Conservation (phyloP, 2,888 invertebrate genomes). For the Epistrophe eligans region DNA sequence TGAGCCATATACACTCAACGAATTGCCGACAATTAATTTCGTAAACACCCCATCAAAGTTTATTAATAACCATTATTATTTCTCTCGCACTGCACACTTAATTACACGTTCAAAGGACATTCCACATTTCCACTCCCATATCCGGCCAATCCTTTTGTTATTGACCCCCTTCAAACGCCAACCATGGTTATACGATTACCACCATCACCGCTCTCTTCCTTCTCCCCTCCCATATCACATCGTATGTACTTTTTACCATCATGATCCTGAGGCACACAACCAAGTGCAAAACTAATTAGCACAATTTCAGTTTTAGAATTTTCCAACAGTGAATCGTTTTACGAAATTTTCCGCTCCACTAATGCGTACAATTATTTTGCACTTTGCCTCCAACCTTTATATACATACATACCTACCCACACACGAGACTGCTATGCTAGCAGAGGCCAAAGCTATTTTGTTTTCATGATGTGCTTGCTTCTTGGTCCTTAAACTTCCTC, state of each 20-base stretch:
- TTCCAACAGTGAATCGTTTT: conserved; percentile 68
- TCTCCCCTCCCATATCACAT: neutral
- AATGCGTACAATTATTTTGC: conserved; percentile 74
- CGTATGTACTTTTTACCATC: conserved; percentile 5
- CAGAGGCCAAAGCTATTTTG: conserved; percentile 29
- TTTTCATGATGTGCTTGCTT: conserved; percentile 34
- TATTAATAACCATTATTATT: conserved; percentile 72
- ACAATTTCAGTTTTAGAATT: conserved; percentile 66
- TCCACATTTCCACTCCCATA: conserved; percentile 34
- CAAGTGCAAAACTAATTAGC: conserved; percentile 72
- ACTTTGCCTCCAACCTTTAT: conserved; percentile 46
- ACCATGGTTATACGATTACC: conserved; percentile 2
- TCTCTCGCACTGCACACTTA: conserved; percentile 56
- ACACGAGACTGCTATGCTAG: conserved; percentile 1
- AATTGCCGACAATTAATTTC: conserved; percentile 69
- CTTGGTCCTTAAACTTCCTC: conserved; percentile 47
- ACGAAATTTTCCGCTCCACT: conserved; percentile 75
- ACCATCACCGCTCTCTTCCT: neutral
- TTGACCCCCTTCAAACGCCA: neutral
- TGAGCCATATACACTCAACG: conserved; percentile 42
- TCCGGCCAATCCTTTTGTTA: conserved; percentile 45
- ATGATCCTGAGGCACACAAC: conserved; percentile 16
- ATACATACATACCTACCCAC: conserved; percentile 3
- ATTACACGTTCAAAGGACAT: conserved; percentile 64
- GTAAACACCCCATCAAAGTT: conserved; percentile 72